Evolutionary conservation across 2,888 invertebrate genomes (phyloP), one percentile per base, ranked within the genome.

Genomic region (Nysson spinosus): DNA sequence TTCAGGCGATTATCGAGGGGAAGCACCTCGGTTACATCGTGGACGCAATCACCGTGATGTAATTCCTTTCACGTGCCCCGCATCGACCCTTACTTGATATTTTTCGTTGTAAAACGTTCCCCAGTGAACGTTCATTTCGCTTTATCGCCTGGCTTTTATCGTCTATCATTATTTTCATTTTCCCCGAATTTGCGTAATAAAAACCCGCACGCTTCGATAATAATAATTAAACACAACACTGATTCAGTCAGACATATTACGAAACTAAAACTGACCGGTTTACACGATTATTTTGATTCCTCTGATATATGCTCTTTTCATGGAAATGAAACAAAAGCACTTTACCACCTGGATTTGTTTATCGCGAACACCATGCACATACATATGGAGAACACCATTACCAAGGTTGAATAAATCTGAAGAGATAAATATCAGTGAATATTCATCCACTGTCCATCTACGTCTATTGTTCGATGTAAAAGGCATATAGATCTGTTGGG

Each of bases 61-160:
- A 68, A 68, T 68, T 68, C 34, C 62, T 67, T 68, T 68, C 61
- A 51, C 56, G 64, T 56, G 51, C 40, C 46, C 60, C 30, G 49
- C 0, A 39, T 20, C 54, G 54, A 66, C 60, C 67, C 67, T 66
- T 46, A 44, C 46, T 46, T 26, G 46, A 66, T 14, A 16, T 57
- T 56, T 19, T 47, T 14, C 30, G 28, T 50, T 56, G 12, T 57
- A 57, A 43, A 66, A 42, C 43, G 42, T 28, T 16, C 30, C 32
- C 28, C 44, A 42, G n/a, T n/a, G n/a, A n/a, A n/a, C 52, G 19
- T 55, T 16, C 43, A 39, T 64, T 50, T 63, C 47, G 47, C 42
- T 49, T 64, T 63, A 47, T 55, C 39, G 26, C 52, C 22, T 46
- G n/a, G n/a, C n/a, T n/a, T n/a, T n/a, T n/a, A n/a, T n/a, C n/a